Percentiles rank a stretch among this genome's conserved stretches.
Evolutionary conservation across 2,113 vertebrate genomes (phyloP).

Genomic region (Dendropsophus ebraccatus): DNA sequence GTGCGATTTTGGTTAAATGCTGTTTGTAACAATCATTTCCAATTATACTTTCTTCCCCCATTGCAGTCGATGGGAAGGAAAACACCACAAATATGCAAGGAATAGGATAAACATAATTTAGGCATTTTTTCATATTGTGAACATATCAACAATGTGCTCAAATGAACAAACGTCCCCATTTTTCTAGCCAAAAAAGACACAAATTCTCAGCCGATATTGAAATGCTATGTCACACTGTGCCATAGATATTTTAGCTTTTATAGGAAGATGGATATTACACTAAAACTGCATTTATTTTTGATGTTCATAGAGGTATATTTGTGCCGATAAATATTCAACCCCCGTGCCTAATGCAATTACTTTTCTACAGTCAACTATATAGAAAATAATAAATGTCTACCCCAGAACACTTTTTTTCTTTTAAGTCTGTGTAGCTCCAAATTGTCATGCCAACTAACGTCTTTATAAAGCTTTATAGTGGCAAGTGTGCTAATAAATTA

Average conservation of each 20-base stretch:
- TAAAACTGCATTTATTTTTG: slow-evolving; percentile 20
- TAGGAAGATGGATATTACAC: background rate
- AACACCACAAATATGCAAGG: background rate
- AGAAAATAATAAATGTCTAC: no score
- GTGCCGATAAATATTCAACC: background rate
- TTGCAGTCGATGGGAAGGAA: background rate
- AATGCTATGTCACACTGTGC: background rate
- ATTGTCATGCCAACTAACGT: no score
- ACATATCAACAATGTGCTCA: background rate
- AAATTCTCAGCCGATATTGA: background rate
- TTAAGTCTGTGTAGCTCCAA: no score
- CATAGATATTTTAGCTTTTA: background rate
- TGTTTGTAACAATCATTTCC: background rate
- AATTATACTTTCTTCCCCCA: background rate
- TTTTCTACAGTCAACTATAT: no score
- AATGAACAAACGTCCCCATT: background rate
- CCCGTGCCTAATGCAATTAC: background rate
- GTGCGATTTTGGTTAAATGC: no score
- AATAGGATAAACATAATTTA: background rate
- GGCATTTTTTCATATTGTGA: background rate
- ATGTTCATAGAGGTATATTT: background rate
- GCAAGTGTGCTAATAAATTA: no score
- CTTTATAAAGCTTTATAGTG: no score
- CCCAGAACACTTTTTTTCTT: no score
- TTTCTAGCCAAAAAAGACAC: background rate